Conservation (phyloP, 2,888 invertebrate genomes). For the Drosophila paracracens region DNA sequence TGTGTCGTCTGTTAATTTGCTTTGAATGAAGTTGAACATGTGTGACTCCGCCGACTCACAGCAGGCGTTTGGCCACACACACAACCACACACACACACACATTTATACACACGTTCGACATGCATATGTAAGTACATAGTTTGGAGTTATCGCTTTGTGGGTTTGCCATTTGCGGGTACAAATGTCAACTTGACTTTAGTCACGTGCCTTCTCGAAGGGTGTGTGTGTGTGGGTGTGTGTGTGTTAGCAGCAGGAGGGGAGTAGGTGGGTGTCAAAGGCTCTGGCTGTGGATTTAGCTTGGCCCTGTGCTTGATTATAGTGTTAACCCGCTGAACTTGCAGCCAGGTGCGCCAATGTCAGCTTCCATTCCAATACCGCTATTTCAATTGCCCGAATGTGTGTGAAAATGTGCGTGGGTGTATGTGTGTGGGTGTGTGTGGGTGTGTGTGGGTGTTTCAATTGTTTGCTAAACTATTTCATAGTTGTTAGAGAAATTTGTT, state of each 20-base stretch:
- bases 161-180: slow-evolving; percentile 73
- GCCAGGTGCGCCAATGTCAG: slow-evolving; percentile 66
- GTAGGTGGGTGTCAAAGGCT: slow-evolving; percentile 44
- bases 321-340: slow-evolving; percentile 74
- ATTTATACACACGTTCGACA: slow-evolving; percentile 1
- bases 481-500: slow-evolving; percentile 69
- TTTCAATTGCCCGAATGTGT: slow-evolving; percentile 59
- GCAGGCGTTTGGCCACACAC: slow-evolving; percentile 17
- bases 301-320: slow-evolving; percentile 73
- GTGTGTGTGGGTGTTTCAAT: slow-evolving; percentile 33
- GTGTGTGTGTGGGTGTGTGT: slow-evolving; percentile 16
- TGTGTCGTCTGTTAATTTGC: slow-evolving; percentile 74
- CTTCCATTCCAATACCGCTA: slow-evolving; percentile 62
- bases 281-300: slow-evolving; percentile 35
- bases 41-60: slow-evolving; percentile 31
- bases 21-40: slow-evolving; percentile 75
- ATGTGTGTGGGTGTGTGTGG: neutral
- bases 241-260: slow-evolving; percentile 2
- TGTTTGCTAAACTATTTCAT: slow-evolving; percentile 69
- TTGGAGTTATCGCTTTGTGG: slow-evolving; percentile 51
- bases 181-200: slow-evolving; percentile 78
- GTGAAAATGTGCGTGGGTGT: neutral
- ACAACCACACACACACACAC: neutral
- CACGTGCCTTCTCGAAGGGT: slow-evolving; percentile 39
- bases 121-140: slow-evolving; percentile 44